phyloP scores from a whole-genome alignment of 2,797 vertebrate species.

The Liparis tanakae region DNA sequence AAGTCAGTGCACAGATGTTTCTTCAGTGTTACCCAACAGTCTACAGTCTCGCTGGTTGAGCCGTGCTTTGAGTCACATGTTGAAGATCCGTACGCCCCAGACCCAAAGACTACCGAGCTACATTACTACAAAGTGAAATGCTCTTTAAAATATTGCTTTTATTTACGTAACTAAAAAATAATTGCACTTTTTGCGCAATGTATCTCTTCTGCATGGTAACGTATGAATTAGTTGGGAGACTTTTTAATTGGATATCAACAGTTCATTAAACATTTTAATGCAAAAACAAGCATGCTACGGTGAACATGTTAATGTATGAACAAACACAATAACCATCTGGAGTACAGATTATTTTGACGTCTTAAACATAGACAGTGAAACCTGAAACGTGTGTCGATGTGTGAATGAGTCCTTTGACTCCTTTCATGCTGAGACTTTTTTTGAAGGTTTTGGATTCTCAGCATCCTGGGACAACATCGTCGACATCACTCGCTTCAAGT shows the following conservation, averaged over 20 bases:
- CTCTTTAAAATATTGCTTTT: neutral
- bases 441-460: conserved; percentile 8
- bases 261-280: neutral
- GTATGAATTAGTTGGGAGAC: no score
- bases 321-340: neutral
- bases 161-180: neutral
- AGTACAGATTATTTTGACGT: neutral
- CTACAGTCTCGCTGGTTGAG: neutral
- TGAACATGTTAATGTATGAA: conserved; percentile 5
- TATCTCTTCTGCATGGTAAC: no score
- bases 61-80: neutral
- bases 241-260: neutral
- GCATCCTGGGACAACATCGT: neutral
- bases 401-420: conserved; percentile 42
- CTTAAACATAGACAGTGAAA: conserved; percentile 31
- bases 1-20: neutral
- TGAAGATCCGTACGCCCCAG: neutral
- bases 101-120: neutral
- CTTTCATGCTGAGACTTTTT: conserved; percentile 28
- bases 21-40: neutral
- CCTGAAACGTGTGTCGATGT: conserved; percentile 16
- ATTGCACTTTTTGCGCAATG: neutral
- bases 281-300: neutral
- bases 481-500: neutral
- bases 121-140: neutral